These are phyloP conservation scores for Nansenia antarctica DNA, from an alignment of 2,113 vertebrate genomes.

Conservation along the genomic window DNA sequence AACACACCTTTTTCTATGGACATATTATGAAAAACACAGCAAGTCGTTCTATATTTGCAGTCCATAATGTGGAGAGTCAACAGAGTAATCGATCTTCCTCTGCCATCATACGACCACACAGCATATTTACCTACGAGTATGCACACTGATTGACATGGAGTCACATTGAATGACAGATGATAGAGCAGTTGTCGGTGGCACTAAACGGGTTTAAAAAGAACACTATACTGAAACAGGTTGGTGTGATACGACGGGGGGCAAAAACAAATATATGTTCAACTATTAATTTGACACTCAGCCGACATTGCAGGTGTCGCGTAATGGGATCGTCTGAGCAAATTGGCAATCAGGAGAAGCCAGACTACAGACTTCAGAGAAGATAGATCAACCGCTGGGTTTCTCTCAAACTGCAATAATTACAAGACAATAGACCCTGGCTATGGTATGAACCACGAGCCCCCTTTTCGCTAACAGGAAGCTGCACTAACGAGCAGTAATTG, in stretches of 20 bases:
- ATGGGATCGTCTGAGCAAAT: slow-evolving; percentile 26
- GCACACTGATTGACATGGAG: too few relatives aligned
- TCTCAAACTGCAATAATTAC: slow-evolving; percentile 63
- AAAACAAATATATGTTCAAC: background rate
- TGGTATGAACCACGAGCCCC: slow-evolving; percentile 45
- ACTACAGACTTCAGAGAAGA: slow-evolving; percentile 42
- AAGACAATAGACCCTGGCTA: slow-evolving; percentile 52
- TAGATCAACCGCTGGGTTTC: slow-evolving; percentile 38
- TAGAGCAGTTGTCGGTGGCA: background rate
- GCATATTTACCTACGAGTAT: too few relatives aligned
- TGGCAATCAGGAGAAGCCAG: slow-evolving; percentile 46
- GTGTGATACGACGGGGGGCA: background rate
- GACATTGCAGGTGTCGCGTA: background rate
- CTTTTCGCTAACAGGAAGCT: slow-evolving; percentile 71
- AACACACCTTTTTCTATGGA: background rate
- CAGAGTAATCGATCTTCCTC: too few relatives aligned
- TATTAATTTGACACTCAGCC: background rate
- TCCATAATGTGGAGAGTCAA: too few relatives aligned
- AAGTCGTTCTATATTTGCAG: too few relatives aligned
- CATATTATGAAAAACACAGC: background rate
- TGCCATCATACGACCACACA: too few relatives aligned
- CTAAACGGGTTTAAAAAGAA: background rate
- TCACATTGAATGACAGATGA: background rate
- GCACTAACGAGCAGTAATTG: slow-evolving; percentile 87
- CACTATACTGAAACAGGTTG: background rate